Evolutionary conservation across 2,888 invertebrate species (phyloP).

Genomic region (Leptinotarsa tumamoca): DNA sequence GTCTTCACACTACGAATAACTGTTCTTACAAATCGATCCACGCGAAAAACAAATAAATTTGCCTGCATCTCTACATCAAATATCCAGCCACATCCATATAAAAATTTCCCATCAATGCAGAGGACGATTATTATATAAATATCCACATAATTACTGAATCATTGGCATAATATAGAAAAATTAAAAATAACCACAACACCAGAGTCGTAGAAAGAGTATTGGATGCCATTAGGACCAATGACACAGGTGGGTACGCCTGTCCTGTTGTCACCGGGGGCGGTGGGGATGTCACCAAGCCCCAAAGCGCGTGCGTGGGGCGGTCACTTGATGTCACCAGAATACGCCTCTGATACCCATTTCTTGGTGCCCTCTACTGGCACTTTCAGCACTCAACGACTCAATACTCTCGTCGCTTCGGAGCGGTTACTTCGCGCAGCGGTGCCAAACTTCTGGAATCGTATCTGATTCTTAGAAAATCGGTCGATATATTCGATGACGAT

Average conservation of each 20-base stretch:
- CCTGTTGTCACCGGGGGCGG: constrained; percentile 64
- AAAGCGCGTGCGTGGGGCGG: constrained; percentile 64
- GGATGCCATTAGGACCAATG: constrained; percentile 64
- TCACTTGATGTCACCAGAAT: constrained; percentile 64
- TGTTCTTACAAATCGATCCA: too few relatives aligned
- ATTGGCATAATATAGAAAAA: constrained; percentile 28
- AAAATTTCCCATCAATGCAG: neutral
- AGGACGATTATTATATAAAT: neutral
- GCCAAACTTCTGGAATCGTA: constrained; percentile 18
- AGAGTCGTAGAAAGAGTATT: constrained; percentile 57
- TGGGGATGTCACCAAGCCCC: constrained; percentile 63
- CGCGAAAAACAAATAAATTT: too few relatives aligned
- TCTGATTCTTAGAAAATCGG: neutral
- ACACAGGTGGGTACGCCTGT: constrained; percentile 66
- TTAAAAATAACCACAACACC: constrained; percentile 28
- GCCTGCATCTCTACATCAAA: too few relatives aligned
- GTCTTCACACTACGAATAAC: too few relatives aligned
- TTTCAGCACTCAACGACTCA: constrained; percentile 40
- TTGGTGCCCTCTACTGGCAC: constrained; percentile 62
- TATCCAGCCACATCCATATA: neutral
- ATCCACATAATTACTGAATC: constrained; percentile 9
- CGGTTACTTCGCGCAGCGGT: constrained; percentile 28
- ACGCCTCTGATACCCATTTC: constrained; percentile 64
- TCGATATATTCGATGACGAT: neutral
- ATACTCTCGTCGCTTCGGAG: constrained; percentile 39